Evolutionary conservation across 2,113 vertebrate genomes (phyloP), one percentile per base, ranked within the genome.

Genomic region (Eolophus roseicapilla): DNA sequence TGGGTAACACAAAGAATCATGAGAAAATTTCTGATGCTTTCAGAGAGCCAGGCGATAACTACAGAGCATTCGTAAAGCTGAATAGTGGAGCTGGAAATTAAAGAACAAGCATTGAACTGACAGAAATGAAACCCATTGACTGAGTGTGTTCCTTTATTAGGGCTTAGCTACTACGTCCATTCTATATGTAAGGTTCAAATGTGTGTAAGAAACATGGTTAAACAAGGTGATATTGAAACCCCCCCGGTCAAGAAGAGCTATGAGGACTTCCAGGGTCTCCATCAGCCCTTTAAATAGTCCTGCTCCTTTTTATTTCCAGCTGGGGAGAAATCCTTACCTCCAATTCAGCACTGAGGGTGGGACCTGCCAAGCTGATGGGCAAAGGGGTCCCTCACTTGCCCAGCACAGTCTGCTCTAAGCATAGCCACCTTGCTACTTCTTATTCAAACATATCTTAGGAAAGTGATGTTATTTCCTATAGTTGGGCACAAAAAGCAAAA

Each of bases 151-250:
- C 46, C 44, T 90, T 83, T 55, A 76, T 44, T 67, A 46, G 17
- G 29, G 55, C 27, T 95, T 53, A 82, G 68, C 43, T 80, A 21
- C 64, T 57, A 60, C 0, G 3, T 31, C 52, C 8, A 35, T 82
- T 76, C 20, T 10, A 4, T 17, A n/a, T 9, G 28, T 85, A 84
- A 46, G 5, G 8, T 75, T 88, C 43, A 52, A 70, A 68, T 52
- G 24, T 15, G 15, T 0, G 0, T 52, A 64, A 57, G 21, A 70
- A 78, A 82, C 0, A 1, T 1, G 1, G 33, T 28, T 81, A 70
- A 88, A 49, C 49, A 74, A 69, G 39, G 24, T 35, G 49, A 52
- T 12, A 19, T 27, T n/a, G 52, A 67, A 85, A 7, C 1, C 3
- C 11, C 5, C 4, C 3, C 3, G 28, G 17, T 55, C 39, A 86